Evolutionary conservation across 2,888 invertebrate species (phyloP), one percentile per base, ranked within the genome.

Genomic region (Ethmia dodecea): DNA sequence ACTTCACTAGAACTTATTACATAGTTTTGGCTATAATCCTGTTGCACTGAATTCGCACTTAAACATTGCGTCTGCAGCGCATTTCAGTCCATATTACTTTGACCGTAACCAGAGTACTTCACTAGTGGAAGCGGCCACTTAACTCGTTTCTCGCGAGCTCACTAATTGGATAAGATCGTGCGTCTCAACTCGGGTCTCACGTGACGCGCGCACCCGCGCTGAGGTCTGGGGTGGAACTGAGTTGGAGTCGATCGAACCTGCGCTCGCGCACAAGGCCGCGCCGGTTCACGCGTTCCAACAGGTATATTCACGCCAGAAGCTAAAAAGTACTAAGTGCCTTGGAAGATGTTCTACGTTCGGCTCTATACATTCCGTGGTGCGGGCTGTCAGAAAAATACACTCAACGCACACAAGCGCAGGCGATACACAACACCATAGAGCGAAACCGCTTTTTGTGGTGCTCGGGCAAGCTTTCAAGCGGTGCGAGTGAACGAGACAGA

Each of bases 191-290:
- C 47, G 51, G 53, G 55, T 54, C 54, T 66, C 61, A 70, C 73
- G 62, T 63, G 55, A 72, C 79, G 71, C 83, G 78, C 61, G 63
- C 75, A 65, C 68, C 68, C 76, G 68, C 76, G 69, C 60, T 62
- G 76, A 71, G 69, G 75, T 79, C 86, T 81, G 75, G 76, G 79
- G 77, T 84, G 79, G 79, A 80, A 88, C 88, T 87, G 73, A 74
- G 67, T 72, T 50, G 56, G 55, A 72, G 67, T 74, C 72, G 62
- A 78, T 83, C 81, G 77, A 81, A 78, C 86, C 86, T 86, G 86
- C 87, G 88, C 88, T 87, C 87, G 88, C 88, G 86, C 88, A 86
- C 88, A 87, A 87, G 87, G 86, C 87, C 86, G 87, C 83, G 77
- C 71, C 74, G 80, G 84, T 86, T 86, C 84, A 84, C 81, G 83